Conservation (phyloP, 1,140 invertebrate species). For the Halictus rubicundus region DNA sequence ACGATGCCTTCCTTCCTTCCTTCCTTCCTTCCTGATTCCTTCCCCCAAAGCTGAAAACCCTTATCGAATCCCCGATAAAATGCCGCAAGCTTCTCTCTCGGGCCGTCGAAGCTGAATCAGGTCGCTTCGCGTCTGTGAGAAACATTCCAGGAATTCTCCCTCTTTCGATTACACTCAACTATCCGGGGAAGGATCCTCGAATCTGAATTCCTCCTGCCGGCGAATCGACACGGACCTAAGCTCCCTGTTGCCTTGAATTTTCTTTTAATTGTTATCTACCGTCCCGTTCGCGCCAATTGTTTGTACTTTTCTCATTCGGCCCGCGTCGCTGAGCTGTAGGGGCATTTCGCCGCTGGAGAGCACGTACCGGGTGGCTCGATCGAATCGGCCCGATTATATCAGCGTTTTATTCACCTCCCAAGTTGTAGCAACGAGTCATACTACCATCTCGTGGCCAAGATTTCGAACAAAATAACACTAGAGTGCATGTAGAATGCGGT, state of each 20-base stretch:
- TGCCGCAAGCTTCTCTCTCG: slow-evolving; percentile 43
- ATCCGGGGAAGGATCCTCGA: background rate
- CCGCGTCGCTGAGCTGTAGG: too few relatives aligned
- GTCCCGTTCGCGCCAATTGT: too few relatives aligned
- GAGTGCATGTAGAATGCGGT: too few relatives aligned
- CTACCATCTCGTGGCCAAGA: too few relatives aligned
- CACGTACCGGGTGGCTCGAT: too few relatives aligned
- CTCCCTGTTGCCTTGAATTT: background rate
- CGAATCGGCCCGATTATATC: too few relatives aligned
- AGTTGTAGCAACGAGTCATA: too few relatives aligned
- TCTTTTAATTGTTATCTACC: background rate
- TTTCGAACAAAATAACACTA: too few relatives aligned
- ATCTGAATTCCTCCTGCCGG: slow-evolving; percentile 12
- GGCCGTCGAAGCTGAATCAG: slow-evolving; percentile 47
- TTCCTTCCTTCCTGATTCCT: background rate
- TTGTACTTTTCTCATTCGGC: too few relatives aligned
- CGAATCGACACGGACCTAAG: background rate
- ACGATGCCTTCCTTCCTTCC: slow-evolving; percentile 39
- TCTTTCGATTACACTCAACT: slow-evolving; percentile 20
- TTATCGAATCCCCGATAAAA: slow-evolving; percentile 61
- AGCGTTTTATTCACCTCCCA: too few relatives aligned
- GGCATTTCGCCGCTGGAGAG: too few relatives aligned
- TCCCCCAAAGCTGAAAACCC: slow-evolving; percentile 19
- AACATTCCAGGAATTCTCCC: slow-evolving; percentile 38
- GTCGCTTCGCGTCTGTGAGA: slow-evolving; percentile 34